phyloP scores from a whole-genome alignment of 30 jellyfish, hydroid and myxozoan species.

The Chrysaora quinquecirrha region DNA sequence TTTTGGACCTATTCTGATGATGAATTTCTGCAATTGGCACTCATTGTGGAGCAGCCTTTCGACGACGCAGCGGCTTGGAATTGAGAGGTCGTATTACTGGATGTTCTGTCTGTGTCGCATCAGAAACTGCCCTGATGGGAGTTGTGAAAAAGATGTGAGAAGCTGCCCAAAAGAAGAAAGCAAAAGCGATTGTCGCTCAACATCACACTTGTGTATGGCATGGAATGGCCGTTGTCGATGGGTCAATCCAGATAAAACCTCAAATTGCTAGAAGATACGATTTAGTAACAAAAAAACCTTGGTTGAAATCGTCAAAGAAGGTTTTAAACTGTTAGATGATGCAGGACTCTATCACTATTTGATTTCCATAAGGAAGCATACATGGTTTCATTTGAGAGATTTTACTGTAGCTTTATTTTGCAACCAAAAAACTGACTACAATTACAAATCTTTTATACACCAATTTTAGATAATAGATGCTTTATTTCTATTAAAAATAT shows the following conservation, averaged over 20 bases:
- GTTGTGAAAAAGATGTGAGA: conserved; percentile 9
- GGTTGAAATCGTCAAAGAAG: not conserved
- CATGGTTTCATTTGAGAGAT: too few relatives aligned
- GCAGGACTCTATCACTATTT: too few relatives aligned
- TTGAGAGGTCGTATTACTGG: conserved; percentile 3
- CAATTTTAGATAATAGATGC: too few relatives aligned
- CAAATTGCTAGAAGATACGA: not conserved
- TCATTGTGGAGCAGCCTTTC: conserved; percentile 52
- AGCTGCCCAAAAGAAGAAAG: conserved; percentile 12
- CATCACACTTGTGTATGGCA: conserved; percentile 26
- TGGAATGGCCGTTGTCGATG: conserved; percentile 37
- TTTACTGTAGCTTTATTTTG: too few relatives aligned
- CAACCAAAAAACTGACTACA: too few relatives aligned
- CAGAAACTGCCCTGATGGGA: not conserved
- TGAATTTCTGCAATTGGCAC: conserved; percentile 60
- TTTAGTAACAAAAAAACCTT: not conserved
- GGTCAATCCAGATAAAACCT: not conserved
- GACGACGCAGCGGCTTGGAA: conserved; percentile 30
- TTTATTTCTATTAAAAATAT: too few relatives aligned
- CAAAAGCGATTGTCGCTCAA: conserved; percentile 1
- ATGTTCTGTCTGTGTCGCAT: conserved; percentile 35
- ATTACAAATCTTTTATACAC: too few relatives aligned
- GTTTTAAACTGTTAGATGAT: too few relatives aligned
- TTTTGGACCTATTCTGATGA: conserved; percentile 13
- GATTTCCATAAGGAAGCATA: too few relatives aligned